Conservation (phyloP, 2,113 vertebrate species). For the Todiramphus chloris region DNA sequence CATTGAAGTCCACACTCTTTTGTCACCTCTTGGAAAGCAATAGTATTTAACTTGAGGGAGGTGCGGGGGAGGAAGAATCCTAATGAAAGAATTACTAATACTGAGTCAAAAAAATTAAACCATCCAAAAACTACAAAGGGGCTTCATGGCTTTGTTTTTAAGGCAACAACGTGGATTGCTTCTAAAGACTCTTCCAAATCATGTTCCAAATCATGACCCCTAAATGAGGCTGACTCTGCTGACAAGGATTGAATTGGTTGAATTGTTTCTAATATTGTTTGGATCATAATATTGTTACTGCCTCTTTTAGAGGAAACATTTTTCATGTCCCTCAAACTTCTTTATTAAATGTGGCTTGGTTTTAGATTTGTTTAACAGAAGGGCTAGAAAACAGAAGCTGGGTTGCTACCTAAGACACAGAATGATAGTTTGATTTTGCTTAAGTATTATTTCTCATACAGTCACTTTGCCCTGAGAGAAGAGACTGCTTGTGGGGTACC, state of each 20-base stretch:
- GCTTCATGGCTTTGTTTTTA: background rate
- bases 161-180: background rate
- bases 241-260: background rate
- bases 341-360: background rate
- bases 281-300: background rate
- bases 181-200: background rate
- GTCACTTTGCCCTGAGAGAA: background rate
- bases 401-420: background rate
- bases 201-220: background rate
- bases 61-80: no score
- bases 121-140: background rate
- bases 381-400: background rate
- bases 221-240: background rate
- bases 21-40: background rate
- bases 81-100: background rate
- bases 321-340: background rate
- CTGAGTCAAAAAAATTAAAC: background rate
- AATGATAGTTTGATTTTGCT: background rate
- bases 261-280: background rate
- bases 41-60: background rate
- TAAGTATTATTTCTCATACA: background rate
- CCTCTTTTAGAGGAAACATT: background rate
- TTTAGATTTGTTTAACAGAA: background rate
- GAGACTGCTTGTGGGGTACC: rapidly evolving
- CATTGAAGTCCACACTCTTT: background rate